A percentile compares a stretch with the other conserved stretches of the same genome.
These are phyloP conservation scores for Falco peregrinus DNA, from an alignment of 2,797 vertebrate genomes.

Conservation along the genomic window DNA sequence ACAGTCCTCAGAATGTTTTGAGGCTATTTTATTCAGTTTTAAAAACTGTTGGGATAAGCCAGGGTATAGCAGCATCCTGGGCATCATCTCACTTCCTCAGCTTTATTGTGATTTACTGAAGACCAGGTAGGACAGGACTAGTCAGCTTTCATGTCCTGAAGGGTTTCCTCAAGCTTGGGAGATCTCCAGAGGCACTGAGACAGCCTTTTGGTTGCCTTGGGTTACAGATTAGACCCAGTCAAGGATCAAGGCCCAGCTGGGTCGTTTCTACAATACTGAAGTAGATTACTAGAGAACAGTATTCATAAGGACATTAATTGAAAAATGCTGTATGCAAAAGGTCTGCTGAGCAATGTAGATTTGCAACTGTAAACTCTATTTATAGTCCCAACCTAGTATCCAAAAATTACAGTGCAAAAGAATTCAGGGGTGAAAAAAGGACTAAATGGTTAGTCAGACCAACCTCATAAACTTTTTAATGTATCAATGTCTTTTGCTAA, in stretches of 20 bases:
- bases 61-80: background rate
- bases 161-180: background rate
- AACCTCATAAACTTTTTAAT: background rate
- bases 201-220: background rate
- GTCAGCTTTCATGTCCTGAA: background rate
- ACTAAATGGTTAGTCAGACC: background rate
- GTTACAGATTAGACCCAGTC: background rate
- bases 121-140: background rate
- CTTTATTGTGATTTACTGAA: background rate
- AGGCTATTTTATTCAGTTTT: background rate
- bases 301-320: background rate
- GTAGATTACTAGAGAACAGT: background rate
- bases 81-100: background rate
- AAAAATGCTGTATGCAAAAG: background rate
- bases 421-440: background rate
- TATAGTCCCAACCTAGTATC: background rate
- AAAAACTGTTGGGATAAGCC: background rate
- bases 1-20: background rate
- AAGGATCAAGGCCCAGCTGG: background rate
- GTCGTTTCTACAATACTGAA: background rate
- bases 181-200: background rate
- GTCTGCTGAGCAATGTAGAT: background rate
- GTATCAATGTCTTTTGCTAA: background rate
- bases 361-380: background rate
- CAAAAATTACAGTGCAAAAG: background rate